A percentile compares a stretch with the other conserved stretches of the same genome.
These are phyloP conservation scores for Carcina quercana DNA, from an alignment of 2,888 invertebrate species.

Conservation along the genomic window DNA sequence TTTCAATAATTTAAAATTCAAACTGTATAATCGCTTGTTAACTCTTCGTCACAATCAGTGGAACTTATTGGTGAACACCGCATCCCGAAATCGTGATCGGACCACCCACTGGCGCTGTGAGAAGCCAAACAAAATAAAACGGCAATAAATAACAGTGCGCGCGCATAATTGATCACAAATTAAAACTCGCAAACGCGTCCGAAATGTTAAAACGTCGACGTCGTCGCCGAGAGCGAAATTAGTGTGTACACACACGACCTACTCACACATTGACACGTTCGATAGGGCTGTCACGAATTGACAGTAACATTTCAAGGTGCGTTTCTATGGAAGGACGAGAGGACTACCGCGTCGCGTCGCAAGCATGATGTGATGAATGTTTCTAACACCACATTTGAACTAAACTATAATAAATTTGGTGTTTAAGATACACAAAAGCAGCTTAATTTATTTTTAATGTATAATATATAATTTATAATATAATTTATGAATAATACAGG, in stretches of 20 bases:
- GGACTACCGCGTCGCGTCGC: too few relatives aligned
- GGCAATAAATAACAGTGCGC: conserved; percentile 70
- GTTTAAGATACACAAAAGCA: too few relatives aligned
- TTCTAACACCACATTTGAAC: too few relatives aligned
- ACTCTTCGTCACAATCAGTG: conserved; percentile 58
- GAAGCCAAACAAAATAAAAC: conserved; percentile 72
- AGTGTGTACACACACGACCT: conserved; percentile 36
- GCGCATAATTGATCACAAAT: conserved; percentile 75
- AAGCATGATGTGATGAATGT: too few relatives aligned
- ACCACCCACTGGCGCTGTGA: conserved; percentile 67
- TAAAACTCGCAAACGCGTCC: conserved; percentile 70
- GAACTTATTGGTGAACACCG: conserved; percentile 62
- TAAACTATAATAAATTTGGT: too few relatives aligned
- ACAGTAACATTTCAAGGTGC: too few relatives aligned
- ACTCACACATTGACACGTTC: conserved; percentile 27
- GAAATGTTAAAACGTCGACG: conserved; percentile 62
- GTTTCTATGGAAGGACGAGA: too few relatives aligned
- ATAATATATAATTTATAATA: too few relatives aligned
- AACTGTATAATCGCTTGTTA: too few relatives aligned
- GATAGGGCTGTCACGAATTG: conserved; percentile 23
- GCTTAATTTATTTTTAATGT: too few relatives aligned
- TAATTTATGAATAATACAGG: too few relatives aligned
- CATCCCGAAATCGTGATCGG: conserved; percentile 66
- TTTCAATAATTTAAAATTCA: too few relatives aligned
- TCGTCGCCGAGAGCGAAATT: conserved; percentile 65